Conservation (phyloP, 2,888 invertebrate species). For the Drosophila limbata region DNA sequence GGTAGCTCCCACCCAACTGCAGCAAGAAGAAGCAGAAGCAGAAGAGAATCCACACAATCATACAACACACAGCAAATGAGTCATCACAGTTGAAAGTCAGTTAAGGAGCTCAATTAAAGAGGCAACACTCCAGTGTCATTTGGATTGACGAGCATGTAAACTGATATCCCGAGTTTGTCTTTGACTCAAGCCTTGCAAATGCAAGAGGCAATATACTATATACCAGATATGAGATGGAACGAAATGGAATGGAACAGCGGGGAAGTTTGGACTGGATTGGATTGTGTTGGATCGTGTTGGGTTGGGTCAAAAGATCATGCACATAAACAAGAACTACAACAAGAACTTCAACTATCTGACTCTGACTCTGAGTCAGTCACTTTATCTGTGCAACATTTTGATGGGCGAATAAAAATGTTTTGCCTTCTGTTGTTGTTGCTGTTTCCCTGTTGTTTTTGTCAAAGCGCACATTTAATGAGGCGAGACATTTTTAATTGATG, state of each 20-base stretch:
- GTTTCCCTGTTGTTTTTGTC: slow-evolving; percentile 29
- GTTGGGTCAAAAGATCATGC: slow-evolving; percentile 7
- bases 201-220: slow-evolving; percentile 13
- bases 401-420: slow-evolving; percentile 18
- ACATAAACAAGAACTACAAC: slow-evolving; percentile 7
- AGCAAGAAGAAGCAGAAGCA: neutral
- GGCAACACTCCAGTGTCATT: slow-evolving; percentile 46
- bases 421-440: neutral
- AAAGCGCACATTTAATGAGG: slow-evolving; percentile 69
- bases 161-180: slow-evolving; percentile 44
- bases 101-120: slow-evolving; percentile 54
- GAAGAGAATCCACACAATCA: slow-evolving; percentile 13
- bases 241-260: slow-evolving; percentile 6
- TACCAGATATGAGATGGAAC: neutral
- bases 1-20: slow-evolving; percentile 14
- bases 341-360: slow-evolving; percentile 19
- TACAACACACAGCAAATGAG: slow-evolving; percentile 24
- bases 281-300: neutral
- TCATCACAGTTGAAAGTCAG: slow-evolving; percentile 39
- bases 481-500: slow-evolving; percentile 78
- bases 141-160: slow-evolving; percentile 52
- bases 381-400: slow-evolving; percentile 37
- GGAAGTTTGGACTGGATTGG: neutral
- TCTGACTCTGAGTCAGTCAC: slow-evolving; percentile 15
- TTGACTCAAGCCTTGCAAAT: slow-evolving; percentile 52